Conservation (phyloP, 2,888 invertebrate species). For the Alviniconcha strummeri region DNA sequence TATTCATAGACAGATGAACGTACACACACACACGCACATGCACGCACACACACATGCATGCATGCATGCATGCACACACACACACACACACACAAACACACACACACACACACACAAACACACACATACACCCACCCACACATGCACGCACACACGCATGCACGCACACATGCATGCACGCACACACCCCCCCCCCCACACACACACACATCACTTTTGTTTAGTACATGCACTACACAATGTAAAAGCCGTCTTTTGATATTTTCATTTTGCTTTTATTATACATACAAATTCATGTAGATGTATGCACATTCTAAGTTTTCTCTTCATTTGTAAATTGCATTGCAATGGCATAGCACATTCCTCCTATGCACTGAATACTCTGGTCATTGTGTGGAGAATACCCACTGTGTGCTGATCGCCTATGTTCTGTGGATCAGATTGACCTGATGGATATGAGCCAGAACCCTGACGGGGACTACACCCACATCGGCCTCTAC, state of each 20-base stretch:
- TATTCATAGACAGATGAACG: neutral
- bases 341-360: too few relatives aligned
- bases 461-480: neutral
- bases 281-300: too few relatives aligned
- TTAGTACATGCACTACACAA: too few relatives aligned
- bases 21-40: neutral
- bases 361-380: too few relatives aligned
- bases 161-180: neutral
- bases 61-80: neutral
- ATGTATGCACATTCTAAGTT: too few relatives aligned
- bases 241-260: too few relatives aligned
- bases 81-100: slow-evolving; percentile 7
- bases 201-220: neutral
- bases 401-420: too few relatives aligned
- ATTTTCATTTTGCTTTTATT: too few relatives aligned
- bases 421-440: neutral
- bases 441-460: neutral
- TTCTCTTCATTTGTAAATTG: too few relatives aligned
- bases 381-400: too few relatives aligned
- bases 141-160: neutral
- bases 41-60: neutral
- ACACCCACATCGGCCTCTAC: slow-evolving; percentile 7
- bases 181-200: neutral
- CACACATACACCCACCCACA: neutral
- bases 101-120: neutral